These are phyloP conservation scores for Microtus obscurus DNA, from an alignment of 2,797 vertebrate genomes.

Conservation along the genomic window DNA sequence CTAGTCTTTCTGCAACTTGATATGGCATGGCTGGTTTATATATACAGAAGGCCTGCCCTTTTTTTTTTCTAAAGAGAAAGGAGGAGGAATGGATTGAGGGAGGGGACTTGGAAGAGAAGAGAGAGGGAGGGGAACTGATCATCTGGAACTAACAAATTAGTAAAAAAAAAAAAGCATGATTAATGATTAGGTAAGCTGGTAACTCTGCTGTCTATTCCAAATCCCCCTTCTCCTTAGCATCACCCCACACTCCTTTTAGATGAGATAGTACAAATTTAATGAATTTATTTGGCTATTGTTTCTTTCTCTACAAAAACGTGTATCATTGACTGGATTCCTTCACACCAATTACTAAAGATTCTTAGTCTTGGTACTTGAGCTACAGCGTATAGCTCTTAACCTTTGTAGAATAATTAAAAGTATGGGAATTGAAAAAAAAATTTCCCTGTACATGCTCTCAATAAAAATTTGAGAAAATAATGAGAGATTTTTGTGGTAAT, in stretches of 20 bases:
- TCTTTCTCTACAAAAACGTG: background rate
- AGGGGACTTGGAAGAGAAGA: no score
- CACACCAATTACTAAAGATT: no score
- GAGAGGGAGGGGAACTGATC: no score
- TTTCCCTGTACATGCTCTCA: background rate
- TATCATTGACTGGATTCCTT: background rate
- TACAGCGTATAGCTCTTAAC: background rate
- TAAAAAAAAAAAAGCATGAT: no score
- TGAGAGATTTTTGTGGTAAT: background rate
- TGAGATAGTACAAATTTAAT: background rate
- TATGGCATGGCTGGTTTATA: no score
- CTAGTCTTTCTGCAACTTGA: no score
- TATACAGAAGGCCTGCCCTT: no score
- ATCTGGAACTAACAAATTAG: no score
- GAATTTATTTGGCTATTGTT: background rate
- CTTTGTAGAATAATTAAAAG: background rate
- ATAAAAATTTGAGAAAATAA: background rate
- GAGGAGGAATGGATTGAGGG: no score
- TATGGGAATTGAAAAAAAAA: background rate
- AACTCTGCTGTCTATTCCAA: background rate
- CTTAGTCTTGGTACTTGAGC: background rate
- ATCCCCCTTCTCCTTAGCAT: background rate
- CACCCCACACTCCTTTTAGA: background rate
- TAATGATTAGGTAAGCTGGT: background rate
- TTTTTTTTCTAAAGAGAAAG: no score